These are phyloP conservation scores for Gandaritis pyraliata DNA, from an alignment of 2,888 invertebrate species.

Conservation along the genomic window DNA sequence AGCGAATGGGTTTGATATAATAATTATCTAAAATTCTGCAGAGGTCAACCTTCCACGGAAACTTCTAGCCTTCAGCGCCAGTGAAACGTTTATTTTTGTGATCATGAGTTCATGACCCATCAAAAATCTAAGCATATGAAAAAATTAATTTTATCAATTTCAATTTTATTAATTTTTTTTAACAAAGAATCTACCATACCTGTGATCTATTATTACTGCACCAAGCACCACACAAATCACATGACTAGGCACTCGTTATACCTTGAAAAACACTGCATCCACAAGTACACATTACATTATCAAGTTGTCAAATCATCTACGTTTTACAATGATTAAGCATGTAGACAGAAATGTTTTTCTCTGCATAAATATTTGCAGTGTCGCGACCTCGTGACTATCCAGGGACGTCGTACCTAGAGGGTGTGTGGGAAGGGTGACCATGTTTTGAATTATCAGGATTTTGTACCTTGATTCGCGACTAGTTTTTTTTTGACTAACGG, in stretches of 20 bases:
- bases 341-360: conserved; percentile 16
- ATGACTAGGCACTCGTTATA: conserved; percentile 2
- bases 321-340: not conserved
- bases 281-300: not conserved
- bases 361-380: conserved; percentile 37
- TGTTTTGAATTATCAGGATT: not conserved
- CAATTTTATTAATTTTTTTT: no score
- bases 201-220: conserved; percentile 9
- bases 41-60: no score
- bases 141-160: no score
- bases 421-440: conserved; percentile 49
- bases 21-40: no score
- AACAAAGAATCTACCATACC: not conserved
- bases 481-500: no score
- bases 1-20: no score
- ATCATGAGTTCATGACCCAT: no score
- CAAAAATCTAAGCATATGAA: no score
- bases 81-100: no score
- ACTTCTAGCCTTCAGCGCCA: no score
- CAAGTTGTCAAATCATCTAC: not conserved
- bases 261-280: conserved; percentile 15
- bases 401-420: conserved; percentile 44
- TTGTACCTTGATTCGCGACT: not conserved
- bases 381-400: conserved; percentile 47
- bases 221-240: not conserved